Percentiles rank a stretch among this genome's conserved stretches.
These are phyloP conservation scores for Plestiodon gilberti DNA, from an alignment of 2,113 vertebrate genomes.

Conservation along the genomic window DNA sequence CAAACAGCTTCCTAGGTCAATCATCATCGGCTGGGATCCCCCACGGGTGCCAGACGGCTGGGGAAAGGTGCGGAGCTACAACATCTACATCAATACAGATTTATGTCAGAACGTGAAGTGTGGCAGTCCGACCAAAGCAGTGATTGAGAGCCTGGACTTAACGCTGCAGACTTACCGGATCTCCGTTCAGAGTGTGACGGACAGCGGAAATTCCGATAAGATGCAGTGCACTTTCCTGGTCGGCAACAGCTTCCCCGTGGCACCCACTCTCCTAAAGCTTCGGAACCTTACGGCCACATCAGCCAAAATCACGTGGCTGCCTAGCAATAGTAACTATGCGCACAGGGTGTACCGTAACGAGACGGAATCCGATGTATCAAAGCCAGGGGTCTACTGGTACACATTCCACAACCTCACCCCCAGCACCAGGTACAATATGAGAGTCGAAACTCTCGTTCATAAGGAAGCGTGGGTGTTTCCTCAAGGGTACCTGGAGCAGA, in stretches of 20 bases:
- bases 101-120: slow-evolving; percentile 73
- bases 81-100: slow-evolving; percentile 81
- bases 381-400: slow-evolving; percentile 79
- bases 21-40: slow-evolving; percentile 83
- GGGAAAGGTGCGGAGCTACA: slow-evolving; percentile 81
- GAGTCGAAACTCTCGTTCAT: slow-evolving; percentile 76
- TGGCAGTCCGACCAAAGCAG: slow-evolving; percentile 77
- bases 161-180: slow-evolving; percentile 72
- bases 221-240: slow-evolving; percentile 76
- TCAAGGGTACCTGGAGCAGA: slow-evolving; percentile 72
- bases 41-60: slow-evolving; percentile 75
- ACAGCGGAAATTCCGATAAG: slow-evolving; percentile 74
- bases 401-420: slow-evolving; percentile 78
- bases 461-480: slow-evolving; percentile 71
- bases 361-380: slow-evolving; percentile 74
- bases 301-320: slow-evolving; percentile 80
- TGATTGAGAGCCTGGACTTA: slow-evolving; percentile 78
- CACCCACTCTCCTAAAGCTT: slow-evolving; percentile 74
- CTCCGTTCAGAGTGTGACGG: slow-evolving; percentile 75
- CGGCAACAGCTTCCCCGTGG: slow-evolving; percentile 69
- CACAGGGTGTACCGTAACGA: slow-evolving; percentile 81
- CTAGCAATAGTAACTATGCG: slow-evolving; percentile 81
- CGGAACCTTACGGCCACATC: slow-evolving; percentile 78
- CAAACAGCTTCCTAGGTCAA: slow-evolving; percentile 83
- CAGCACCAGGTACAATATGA: slow-evolving; percentile 73